A percentile compares a stretch with the other conserved stretches of the same genome.
Evolutionary conservation across 2,888 invertebrate species (phyloP).

Genomic region (Neuroscelio doddi): DNA sequence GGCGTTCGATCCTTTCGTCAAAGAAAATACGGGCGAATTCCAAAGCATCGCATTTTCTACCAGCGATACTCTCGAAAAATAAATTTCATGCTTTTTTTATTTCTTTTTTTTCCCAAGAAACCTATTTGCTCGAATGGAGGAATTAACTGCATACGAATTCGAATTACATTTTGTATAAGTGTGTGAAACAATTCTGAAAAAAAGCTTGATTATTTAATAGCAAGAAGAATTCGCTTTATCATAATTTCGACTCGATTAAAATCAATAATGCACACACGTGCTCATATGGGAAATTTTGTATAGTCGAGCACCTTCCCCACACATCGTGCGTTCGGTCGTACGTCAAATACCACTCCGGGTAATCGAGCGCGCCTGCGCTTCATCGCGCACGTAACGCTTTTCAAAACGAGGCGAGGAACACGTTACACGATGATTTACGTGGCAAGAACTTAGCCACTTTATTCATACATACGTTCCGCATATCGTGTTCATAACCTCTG

Average conservation of each 20-base stretch:
- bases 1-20: conserved; percentile 41
- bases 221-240: no score
- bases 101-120: no score
- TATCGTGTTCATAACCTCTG: conserved; percentile 37
- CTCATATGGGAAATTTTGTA: conserved; percentile 7
- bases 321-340: conserved; percentile 23
- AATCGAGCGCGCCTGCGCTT: conserved; percentile 39
- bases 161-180: no score
- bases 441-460: conserved; percentile 66
- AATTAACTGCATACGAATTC: no score
- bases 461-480: conserved; percentile 58
- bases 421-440: conserved; percentile 61
- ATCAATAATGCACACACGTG: conserved; percentile 30
- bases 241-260: conserved; percentile 21
- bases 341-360: conserved; percentile 26
- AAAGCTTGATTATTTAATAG: no score
- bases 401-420: conserved; percentile 23
- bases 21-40: conserved; percentile 37
- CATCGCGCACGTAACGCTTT: conserved; percentile 25
- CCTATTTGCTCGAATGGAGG: no score
- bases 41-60: conserved; percentile 31
- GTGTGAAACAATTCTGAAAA: no score
- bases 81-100: conserved; percentile 34
- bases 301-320: conserved; percentile 28
- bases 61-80: conserved; percentile 30